Percentiles rank a stretch among this genome's conserved stretches.
These are phyloP conservation scores for Himalopsyche kuldschensis DNA, from an alignment of 2,888 invertebrate genomes.

Conservation along the genomic window DNA sequence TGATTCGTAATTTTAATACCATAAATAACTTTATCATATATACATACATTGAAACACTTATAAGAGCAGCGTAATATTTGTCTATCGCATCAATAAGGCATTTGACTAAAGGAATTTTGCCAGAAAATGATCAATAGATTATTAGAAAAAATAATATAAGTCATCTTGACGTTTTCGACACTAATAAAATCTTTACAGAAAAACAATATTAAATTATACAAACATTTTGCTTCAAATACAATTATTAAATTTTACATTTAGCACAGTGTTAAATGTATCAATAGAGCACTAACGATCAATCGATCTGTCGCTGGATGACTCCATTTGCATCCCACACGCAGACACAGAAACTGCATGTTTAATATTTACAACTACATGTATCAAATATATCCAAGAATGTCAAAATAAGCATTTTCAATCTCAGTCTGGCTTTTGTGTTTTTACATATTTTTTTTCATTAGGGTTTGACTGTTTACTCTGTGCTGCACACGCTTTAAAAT, in stretches of 20 bases:
- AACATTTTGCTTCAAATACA: not conserved
- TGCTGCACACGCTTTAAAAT: not conserved
- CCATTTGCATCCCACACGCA: not conserved
- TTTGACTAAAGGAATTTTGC: constrained; percentile 25
- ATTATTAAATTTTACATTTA: not conserved
- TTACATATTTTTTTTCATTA: no score
- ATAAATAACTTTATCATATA: constrained; percentile 23
- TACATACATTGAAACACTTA: constrained; percentile 3
- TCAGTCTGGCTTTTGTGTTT: no score
- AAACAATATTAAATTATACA: constrained; percentile 13
- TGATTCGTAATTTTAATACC: constrained; percentile 14
- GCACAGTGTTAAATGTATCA: not conserved
- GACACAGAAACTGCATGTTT: not conserved
- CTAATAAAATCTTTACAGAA: constrained; percentile 11
- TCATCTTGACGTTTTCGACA: constrained; percentile 2
- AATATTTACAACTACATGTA: constrained; percentile 5
- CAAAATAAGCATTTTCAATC: no score
- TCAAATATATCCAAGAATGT: not conserved
- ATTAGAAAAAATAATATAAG: not conserved
- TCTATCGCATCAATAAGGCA: constrained; percentile 22
- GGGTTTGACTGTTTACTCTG: no score
- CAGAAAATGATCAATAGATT: constrained; percentile 15
- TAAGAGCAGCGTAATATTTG: constrained; percentile 4
- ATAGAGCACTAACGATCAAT: not conserved
- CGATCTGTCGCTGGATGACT: not conserved